phyloP scores from a whole-genome alignment of 2,888 invertebrate genomes.

The Agonopterix subpropinquella region DNA sequence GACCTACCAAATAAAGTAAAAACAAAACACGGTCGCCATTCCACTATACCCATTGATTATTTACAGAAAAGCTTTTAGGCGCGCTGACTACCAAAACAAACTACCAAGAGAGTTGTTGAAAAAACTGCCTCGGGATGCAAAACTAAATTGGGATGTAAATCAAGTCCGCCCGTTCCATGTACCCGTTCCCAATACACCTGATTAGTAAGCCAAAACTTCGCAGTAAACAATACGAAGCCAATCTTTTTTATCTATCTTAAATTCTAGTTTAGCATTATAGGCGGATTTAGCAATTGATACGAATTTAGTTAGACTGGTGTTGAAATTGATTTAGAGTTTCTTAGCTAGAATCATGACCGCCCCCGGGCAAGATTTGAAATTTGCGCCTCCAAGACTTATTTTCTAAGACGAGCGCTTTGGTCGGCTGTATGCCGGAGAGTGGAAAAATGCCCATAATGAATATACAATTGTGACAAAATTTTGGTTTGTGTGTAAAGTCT shows the following conservation, averaged over 20 bases:
- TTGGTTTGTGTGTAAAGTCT: no score
- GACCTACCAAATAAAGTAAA: no score
- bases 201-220: conserved; percentile 25
- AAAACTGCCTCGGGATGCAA: conserved; percentile 50
- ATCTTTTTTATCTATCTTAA: background rate
- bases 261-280: background rate
- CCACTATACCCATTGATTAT: conserved; percentile 9
- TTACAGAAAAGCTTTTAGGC: conserved; percentile 20
- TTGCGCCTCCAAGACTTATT: no score
- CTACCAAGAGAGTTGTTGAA: conserved; percentile 28
- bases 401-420: no score
- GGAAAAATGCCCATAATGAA: no score
- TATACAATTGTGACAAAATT: no score
- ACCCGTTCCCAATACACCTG: conserved; percentile 51
- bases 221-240: conserved; percentile 1
- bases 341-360: no score
- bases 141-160: conserved; percentile 65
- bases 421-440: no score
- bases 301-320: background rate
- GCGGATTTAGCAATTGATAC: background rate
- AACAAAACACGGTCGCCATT: no score
- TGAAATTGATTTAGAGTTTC: no score
- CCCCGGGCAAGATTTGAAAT: no score
- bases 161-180: conserved; percentile 56
- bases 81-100: conserved; percentile 23